phyloP scores from a whole-genome alignment of 1,140 invertebrate species.

The Steinernema khuongi region DNA sequence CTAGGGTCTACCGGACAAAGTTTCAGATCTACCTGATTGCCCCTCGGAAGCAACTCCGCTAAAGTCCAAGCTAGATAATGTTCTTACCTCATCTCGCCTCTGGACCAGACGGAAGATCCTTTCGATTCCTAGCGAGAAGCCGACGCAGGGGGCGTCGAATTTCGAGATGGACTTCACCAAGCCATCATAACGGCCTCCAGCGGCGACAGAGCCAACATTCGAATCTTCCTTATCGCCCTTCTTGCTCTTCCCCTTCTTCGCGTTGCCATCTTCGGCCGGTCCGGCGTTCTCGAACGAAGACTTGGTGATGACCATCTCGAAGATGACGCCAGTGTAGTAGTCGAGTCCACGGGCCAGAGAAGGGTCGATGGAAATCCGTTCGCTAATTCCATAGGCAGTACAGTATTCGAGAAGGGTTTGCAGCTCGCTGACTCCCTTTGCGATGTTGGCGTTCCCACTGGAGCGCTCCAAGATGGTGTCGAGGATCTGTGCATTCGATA shows the following conservation, averaged over 20 bases:
- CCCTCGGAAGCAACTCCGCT: too few relatives aligned
- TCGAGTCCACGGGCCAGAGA: slow-evolving; percentile 94
- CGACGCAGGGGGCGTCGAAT: slow-evolving; percentile 85
- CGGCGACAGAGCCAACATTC: slow-evolving; percentile 80
- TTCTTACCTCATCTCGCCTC: background rate
- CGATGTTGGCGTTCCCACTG: slow-evolving; percentile 9
- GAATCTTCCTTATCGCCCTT: background rate
- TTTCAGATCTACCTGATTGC: too few relatives aligned
- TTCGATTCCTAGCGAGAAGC: slow-evolving; percentile 92
- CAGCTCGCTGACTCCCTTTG: slow-evolving; percentile 69
- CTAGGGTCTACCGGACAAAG: too few relatives aligned
- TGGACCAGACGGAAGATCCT: slow-evolving; percentile 81
- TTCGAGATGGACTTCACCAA: slow-evolving; percentile 95
- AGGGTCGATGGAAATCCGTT: slow-evolving; percentile 75
- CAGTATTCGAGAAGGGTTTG: slow-evolving; percentile 77
- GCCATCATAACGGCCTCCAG: slow-evolving; percentile 90
- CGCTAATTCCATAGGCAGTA: slow-evolving; percentile 71
- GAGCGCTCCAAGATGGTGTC: background rate
- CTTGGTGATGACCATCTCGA: slow-evolving; percentile 74
- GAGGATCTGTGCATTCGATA: background rate
- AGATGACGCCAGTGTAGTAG: slow-evolving; percentile 98
- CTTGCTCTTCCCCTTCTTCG: background rate
- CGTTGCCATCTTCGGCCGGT: background rate
- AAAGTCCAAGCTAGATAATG: background rate
- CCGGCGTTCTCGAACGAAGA: background rate